A percentile compares a stretch with the other conserved stretches of the same genome.
phyloP scores from a whole-genome alignment of 2,113 vertebrate genomes.

The Nannospalax galili region DNA sequence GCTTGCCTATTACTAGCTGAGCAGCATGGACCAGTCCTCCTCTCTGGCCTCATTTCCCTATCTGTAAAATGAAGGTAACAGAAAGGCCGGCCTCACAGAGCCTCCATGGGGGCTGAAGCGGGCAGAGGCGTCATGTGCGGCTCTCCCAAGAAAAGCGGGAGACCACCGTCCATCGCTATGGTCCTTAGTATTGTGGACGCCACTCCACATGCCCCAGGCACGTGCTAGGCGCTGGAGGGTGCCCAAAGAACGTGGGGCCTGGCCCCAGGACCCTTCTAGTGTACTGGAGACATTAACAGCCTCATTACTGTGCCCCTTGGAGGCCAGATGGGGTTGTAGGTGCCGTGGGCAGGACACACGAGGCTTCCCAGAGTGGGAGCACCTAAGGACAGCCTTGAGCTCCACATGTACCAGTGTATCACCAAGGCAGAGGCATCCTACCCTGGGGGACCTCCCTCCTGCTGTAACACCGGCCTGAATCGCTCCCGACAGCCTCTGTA shows the following conservation, averaged over 20 bases:
- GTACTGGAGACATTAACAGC: neutral
- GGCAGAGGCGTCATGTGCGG: accelerated
- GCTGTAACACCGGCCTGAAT: neutral
- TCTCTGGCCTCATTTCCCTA: neutral
- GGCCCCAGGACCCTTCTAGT: neutral
- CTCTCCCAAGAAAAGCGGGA: accelerated
- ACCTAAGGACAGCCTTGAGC: neutral
- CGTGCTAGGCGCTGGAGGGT: neutral
- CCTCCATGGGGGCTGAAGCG: accelerated
- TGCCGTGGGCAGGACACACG: accelerated
- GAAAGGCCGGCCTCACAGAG: neutral
- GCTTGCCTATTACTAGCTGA: neutral
- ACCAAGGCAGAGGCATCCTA: neutral
- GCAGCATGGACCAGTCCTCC: neutral
- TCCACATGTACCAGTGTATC: too few relatives aligned
- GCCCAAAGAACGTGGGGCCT: accelerated
- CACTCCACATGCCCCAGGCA: accelerated
- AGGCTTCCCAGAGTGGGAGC: neutral
- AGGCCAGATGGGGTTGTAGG: accelerated
- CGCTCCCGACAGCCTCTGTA: neutral
- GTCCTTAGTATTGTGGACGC: accelerated
- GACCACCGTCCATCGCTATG: accelerated
- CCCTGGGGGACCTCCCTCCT: neutral
- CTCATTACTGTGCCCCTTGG: accelerated
- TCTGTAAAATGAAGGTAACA: neutral